Evolutionary conservation across 2,888 invertebrate species (phyloP), one percentile per base, ranked within the genome.

Genomic region (Tethea ocularis): DNA sequence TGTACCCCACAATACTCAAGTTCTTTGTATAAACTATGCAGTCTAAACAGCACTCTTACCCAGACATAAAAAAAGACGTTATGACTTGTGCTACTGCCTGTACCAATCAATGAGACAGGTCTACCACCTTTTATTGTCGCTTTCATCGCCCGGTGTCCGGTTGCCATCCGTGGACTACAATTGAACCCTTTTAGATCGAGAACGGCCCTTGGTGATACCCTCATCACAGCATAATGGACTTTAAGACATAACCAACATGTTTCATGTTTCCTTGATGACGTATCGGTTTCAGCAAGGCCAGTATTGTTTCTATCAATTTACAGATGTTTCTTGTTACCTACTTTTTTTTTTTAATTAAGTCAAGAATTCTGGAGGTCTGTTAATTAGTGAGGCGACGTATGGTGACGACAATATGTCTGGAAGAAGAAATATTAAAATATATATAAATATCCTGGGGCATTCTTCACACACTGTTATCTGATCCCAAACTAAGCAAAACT

Each of bases 111-210:
- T 80, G 77, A 79, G 79, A 80, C 90, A 89, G 88, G 89, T 89
- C 91, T 86, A 83, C 82, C 87, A 89, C 92, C 92, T 91, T 91
- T 91, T 91, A 91, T 90, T 89, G 91, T 86, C 81, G 85, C 90
- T 91, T 91, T 90, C 88, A 89, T 87, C 80, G 78, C 84, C 85
- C 89, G 87, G 91, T 91, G 91, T 91, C 91, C 89, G 89, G 91
- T 91, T 87, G 87, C 89, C 87, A 88, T 89, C 88, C 88, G 86
- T 77, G 75, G 71, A 65, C 71, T 64, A 69, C 89, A 91, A 91
- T 90, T 91, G 86, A 61, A 60, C 66, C 69, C 62, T 13, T 61
- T 66, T 72, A 81, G 60, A 60, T 60, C 57, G 74, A 69, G 70
- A 83, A 82, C 59, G 68, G 60, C 78, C 46, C 20, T 64, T 61